Conservation (phyloP, 1,140 invertebrate genomes). For the Aphis gossypii region DNA sequence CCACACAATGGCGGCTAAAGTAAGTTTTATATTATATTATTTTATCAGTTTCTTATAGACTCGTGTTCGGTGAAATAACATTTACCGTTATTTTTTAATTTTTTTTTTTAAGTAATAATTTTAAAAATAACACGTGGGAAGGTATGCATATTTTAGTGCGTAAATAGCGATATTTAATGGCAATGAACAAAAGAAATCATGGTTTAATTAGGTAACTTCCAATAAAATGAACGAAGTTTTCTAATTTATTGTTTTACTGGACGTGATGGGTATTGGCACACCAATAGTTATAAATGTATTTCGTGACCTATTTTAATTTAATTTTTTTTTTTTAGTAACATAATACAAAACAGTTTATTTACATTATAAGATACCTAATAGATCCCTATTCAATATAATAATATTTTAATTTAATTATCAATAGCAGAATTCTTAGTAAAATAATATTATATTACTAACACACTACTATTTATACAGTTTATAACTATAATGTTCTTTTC, state of each 20-base stretch:
- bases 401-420: not conserved
- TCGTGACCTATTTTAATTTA: not conserved
- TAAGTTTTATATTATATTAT: conserved; percentile 3
- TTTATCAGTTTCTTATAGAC: not conserved
- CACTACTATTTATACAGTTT: not conserved
- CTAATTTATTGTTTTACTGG: conserved; percentile 22
- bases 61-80: not conserved
- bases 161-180: not conserved
- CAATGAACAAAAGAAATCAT: not conserved
- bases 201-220: not conserved
- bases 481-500: not conserved
- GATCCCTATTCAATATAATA: not conserved
- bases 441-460: not conserved
- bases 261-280: not conserved
- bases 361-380: not conserved
- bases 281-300: not conserved
- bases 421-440: not conserved
- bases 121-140: not conserved
- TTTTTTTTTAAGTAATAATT: not conserved
- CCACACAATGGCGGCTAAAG: conserved; percentile 46
- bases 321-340: not conserved
- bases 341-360: not conserved
- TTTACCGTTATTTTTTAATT: not conserved
- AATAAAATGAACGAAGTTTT: not conserved
- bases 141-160: not conserved